These are phyloP conservation scores for Hypselothyrea guttata DNA, from an alignment of 2,888 invertebrate species.

Conservation along the genomic window DNA sequence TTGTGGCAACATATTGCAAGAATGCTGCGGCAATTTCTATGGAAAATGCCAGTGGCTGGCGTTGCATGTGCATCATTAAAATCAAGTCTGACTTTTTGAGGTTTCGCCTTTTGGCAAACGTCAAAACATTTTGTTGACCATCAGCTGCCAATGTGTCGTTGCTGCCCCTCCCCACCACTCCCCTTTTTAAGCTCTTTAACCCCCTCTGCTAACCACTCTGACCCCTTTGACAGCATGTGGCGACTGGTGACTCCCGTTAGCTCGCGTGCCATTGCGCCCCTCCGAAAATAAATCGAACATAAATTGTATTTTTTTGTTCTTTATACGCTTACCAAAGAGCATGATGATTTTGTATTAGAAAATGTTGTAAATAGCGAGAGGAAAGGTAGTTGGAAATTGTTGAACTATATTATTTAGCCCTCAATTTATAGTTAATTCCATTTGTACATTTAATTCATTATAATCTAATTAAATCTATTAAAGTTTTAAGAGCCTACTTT, in stretches of 20 bases:
- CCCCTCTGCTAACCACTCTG: constrained; percentile 1
- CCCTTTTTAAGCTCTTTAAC: background rate
- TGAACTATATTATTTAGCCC: no score
- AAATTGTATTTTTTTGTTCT: constrained; percentile 28
- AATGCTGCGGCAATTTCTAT: constrained; percentile 62
- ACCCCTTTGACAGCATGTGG: no score
- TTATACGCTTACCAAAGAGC: background rate
- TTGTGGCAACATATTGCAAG: constrained; percentile 57
- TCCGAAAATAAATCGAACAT: constrained; percentile 54
- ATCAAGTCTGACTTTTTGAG: constrained; percentile 51
- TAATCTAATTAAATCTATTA: no score
- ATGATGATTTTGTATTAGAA: no score
- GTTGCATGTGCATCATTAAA: constrained; percentile 72
- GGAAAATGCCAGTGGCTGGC: constrained; percentile 55
- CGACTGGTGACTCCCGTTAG: constrained; percentile 55
- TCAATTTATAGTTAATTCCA: no score
- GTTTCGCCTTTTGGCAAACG: constrained; percentile 50
- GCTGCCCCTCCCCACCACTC: background rate
- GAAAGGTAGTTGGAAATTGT: no score
- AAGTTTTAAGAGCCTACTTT: no score
- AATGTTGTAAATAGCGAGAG: no score
- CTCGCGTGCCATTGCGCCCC: constrained; percentile 61
- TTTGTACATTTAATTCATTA: no score
- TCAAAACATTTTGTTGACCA: constrained; percentile 24
- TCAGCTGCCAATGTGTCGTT: background rate